phyloP scores from a whole-genome alignment of 2,113 vertebrate species.

The Mormoops blainvillei region DNA sequence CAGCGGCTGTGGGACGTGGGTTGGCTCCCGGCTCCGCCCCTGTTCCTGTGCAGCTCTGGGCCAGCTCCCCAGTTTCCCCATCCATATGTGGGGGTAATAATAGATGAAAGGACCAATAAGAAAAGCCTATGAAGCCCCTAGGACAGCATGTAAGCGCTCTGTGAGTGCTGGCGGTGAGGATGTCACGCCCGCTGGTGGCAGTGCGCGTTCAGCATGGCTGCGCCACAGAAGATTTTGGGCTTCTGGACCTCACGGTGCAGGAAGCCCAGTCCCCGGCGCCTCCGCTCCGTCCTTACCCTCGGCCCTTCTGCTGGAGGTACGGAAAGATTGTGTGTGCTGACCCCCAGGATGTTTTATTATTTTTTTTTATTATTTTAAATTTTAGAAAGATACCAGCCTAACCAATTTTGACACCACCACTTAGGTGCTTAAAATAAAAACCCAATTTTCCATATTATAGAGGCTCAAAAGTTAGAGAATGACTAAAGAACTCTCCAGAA shows the following conservation, averaged over 20 bases:
- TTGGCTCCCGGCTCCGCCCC: neutral
- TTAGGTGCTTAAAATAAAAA: neutral
- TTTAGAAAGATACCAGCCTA: neutral
- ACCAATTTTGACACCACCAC: neutral
- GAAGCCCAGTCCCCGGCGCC: accelerated
- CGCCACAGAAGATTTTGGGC: no score
- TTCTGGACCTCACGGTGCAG: no score
- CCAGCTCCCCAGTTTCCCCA: neutral
- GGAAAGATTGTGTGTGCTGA: neutral
- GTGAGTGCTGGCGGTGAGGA: no score
- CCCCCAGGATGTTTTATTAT: neutral
- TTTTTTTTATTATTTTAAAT: neutral
- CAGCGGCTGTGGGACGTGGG: no score
- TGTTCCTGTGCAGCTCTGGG: neutral
- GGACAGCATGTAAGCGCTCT: no score
- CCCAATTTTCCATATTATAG: neutral
- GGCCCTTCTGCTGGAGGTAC: no score
- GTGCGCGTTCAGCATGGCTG: no score
- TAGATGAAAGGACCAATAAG: neutral
- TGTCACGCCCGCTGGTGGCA: no score
- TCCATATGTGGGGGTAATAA: no score
- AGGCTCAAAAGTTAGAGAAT: neutral
- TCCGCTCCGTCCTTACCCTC: neutral
- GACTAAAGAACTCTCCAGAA: neutral
- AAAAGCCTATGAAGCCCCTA: no score